phyloP scores from a whole-genome alignment of 1,140 invertebrate species.

The Rhyacophila brunnea region DNA sequence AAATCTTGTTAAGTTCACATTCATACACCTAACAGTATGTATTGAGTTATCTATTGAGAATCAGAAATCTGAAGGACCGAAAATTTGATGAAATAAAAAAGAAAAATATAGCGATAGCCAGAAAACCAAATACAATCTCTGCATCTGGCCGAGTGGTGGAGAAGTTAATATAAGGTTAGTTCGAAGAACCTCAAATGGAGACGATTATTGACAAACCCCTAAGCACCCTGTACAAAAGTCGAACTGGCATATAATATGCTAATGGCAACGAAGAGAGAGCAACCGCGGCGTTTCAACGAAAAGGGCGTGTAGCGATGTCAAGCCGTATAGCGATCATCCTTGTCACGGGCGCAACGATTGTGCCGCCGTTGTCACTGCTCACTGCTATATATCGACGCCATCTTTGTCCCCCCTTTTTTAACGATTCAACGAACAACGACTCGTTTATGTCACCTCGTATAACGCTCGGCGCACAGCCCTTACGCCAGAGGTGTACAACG shows the following conservation, averaged over 20 bases:
- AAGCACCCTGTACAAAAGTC: conserved; percentile 1
- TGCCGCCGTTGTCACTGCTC: background rate
- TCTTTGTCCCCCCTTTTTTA: conserved; percentile 16
- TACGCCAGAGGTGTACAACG: no score
- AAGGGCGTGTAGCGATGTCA: conserved; percentile 22
- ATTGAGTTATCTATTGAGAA: no score
- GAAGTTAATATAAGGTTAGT: no score
- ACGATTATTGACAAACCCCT: no score
- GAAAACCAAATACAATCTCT: no score
- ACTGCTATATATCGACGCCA: conserved; percentile 4
- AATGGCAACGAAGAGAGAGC: conserved; percentile 13
- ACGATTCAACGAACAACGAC: conserved; percentile 22
- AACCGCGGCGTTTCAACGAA: conserved; percentile 15
- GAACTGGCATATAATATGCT: conserved; percentile 20
- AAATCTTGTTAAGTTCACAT: no score
- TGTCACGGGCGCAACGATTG: conserved; percentile 11
- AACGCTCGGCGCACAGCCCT: conserved; percentile 7
- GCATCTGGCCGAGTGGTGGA: no score
- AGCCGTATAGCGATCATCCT: conserved; percentile 21
- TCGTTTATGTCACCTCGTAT: conserved; percentile 23
- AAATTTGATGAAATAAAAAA: no score
- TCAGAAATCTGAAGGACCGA: no score
- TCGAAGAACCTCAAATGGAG: no score
- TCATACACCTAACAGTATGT: no score
- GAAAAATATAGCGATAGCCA: no score